A percentile compares a stretch with the other conserved stretches of the same genome.
These are phyloP conservation scores for Argyresthia goedartella DNA, from an alignment of 2,888 invertebrate genomes.

Conservation along the genomic window DNA sequence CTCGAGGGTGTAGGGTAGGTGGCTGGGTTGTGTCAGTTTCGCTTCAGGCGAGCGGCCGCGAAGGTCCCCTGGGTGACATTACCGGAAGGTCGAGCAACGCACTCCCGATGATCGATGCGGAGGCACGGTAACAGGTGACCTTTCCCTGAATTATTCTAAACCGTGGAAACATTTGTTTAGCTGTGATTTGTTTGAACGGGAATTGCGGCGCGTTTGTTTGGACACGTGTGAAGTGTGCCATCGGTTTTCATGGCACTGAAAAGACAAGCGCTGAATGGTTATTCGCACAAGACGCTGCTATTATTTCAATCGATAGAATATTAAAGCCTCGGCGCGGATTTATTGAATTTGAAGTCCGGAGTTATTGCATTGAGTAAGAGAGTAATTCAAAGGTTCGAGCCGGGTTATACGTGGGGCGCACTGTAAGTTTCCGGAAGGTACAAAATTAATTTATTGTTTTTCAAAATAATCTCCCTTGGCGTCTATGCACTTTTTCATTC, in stretches of 20 bases:
- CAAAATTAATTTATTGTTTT: no score
- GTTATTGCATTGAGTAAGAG: no score
- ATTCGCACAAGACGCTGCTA: no score
- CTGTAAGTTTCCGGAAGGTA: no score
- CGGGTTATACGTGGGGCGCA: no score
- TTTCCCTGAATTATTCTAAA: conserved; percentile 66
- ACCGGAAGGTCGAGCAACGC: conserved; percentile 54
- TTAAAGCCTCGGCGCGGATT: no score
- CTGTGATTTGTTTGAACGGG: conserved; percentile 61
- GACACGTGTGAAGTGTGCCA: conserved; percentile 24
- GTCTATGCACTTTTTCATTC: no score
- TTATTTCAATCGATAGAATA: no score
- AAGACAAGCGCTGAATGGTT: neutral
- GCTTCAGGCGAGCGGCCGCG: neutral
- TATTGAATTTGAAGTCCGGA: no score
- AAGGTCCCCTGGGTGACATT: conserved; percentile 56
- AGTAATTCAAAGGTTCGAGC: no score
- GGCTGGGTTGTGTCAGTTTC: neutral
- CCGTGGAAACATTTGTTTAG: conserved; percentile 65
- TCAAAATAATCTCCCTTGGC: no score
- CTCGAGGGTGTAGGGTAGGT: neutral
- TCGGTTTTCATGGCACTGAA: conserved; percentile 20
- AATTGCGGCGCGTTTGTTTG: conserved; percentile 44
- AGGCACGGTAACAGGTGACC: conserved; percentile 68
- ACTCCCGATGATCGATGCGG: conserved; percentile 69